Evolutionary conservation across 2,888 invertebrate species (phyloP).

Genomic region (Ephialtes manifestator): DNA sequence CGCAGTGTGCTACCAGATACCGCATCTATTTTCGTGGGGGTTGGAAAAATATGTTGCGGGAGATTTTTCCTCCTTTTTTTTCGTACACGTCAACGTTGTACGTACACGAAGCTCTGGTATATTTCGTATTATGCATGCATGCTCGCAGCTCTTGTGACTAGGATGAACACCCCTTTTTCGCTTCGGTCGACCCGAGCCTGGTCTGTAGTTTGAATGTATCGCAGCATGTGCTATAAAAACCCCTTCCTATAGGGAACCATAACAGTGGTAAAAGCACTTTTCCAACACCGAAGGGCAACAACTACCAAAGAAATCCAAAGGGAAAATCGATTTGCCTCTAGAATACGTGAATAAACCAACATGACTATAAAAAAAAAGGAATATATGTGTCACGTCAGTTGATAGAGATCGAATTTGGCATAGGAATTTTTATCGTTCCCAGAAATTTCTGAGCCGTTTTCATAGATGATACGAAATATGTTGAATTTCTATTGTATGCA

Average conservation of each 20-base stretch:
- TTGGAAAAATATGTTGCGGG: background rate
- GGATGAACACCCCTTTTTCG: background rate
- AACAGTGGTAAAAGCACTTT: background rate
- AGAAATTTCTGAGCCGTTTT: too few relatives aligned
- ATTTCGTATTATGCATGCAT: constrained; percentile 11
- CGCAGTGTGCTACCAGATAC: too few relatives aligned
- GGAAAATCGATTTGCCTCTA: background rate
- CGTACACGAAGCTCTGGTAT: background rate
- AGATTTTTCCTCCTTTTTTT: background rate
- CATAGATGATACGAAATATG: too few relatives aligned
- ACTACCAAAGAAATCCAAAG: background rate
- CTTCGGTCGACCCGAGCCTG: background rate
- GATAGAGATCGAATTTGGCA: background rate
- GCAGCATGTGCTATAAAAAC: background rate
- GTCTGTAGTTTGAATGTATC: background rate
- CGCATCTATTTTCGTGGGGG: background rate
- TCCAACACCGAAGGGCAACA: background rate
- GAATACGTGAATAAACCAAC: background rate
- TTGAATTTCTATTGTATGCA: too few relatives aligned
- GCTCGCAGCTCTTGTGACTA: constrained; percentile 10
- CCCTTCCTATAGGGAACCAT: background rate
- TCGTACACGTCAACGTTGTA: background rate
- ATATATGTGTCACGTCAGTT: background rate
- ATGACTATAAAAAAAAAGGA: background rate
- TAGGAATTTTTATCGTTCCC: background rate